phyloP scores from a whole-genome alignment of 2,113 vertebrate species.

The Nycticorax nycticorax region DNA sequence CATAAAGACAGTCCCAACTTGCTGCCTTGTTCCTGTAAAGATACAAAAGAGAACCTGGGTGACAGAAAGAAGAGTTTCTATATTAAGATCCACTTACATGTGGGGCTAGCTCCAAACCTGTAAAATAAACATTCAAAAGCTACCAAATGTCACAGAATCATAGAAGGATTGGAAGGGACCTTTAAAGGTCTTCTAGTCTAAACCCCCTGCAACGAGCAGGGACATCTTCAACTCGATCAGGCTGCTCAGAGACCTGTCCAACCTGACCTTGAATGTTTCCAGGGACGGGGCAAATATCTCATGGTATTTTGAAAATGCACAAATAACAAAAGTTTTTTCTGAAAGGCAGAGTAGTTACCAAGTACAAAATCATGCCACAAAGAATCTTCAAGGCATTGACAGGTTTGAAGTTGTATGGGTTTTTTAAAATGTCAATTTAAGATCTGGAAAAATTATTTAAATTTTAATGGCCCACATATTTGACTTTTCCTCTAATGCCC shows the following conservation, averaged over 20 bases:
- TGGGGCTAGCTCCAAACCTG: background rate
- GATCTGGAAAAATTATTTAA: background rate
- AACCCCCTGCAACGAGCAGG: background rate
- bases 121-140: background rate
- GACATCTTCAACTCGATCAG: background rate
- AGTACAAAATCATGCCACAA: background rate
- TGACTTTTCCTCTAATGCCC: background rate
- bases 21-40: background rate
- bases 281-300: background rate
- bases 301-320: background rate
- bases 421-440: slow-evolving; percentile 15
- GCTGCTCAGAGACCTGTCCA: background rate
- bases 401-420: background rate
- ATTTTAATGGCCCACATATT: background rate
- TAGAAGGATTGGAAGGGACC: background rate
- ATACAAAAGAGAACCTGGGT: background rate
- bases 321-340: slow-evolving; percentile 11
- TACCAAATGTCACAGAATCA: background rate
- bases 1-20: background rate
- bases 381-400: slow-evolving; percentile 35
- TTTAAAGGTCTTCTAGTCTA: background rate
- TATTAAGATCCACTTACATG: background rate
- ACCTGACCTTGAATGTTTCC: background rate
- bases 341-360: slow-evolving; percentile 10
- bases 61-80: background rate